Base-by-base conservation (phyloP, 2,113 vertebrate genomes). In the Sylvicapra grimmia region DNA sequence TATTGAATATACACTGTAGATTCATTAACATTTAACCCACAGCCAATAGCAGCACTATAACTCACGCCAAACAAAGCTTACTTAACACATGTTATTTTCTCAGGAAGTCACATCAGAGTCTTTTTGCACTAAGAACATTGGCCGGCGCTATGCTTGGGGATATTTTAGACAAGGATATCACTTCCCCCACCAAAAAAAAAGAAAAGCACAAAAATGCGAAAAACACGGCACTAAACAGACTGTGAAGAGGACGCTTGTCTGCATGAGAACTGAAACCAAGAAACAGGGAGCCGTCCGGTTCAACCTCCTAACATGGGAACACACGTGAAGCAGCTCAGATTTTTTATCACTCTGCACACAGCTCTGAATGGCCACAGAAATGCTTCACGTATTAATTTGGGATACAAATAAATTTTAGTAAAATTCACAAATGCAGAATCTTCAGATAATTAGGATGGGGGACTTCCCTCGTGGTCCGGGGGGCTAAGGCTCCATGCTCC, bases 241-340 rank as follows among this genome's bases (percentile, higher is more conserved):
- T 8, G 1, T 15, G 56, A 40, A 89, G 63, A 92, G 85, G 36
- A 79, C 2, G 14, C 58, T 40, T 11, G 11, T 65, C 75, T 86
- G n/a, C 54, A 15, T 44, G n/a, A 86, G 27, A 86, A 3, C 2
- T 51, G 63, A 89, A 89, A 31, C 7, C 4, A 21, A 47, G 58
- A 83, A 19, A 16, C 47, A 79, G 16, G 33, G 9, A 2, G 47
- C n/a, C 16, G 1, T 33, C 27, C 13, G 3, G 23, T 40, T 29
- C 56, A 21, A 19, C 89, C 85, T 77, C 19, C 53, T 44, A 72
- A 40, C 68, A 4, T 51, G 25, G 93, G 56, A 58, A 44, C 8
- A 5, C 3, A 4, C 0, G 19, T 10, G 5, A 11, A 40, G n/a
- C 4, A 3, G 86, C 51, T 80, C 56, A 14, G 29, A 61, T 11